Conservation (phyloP, 2,113 vertebrate species). For the Phoxinus phoxinus region DNA sequence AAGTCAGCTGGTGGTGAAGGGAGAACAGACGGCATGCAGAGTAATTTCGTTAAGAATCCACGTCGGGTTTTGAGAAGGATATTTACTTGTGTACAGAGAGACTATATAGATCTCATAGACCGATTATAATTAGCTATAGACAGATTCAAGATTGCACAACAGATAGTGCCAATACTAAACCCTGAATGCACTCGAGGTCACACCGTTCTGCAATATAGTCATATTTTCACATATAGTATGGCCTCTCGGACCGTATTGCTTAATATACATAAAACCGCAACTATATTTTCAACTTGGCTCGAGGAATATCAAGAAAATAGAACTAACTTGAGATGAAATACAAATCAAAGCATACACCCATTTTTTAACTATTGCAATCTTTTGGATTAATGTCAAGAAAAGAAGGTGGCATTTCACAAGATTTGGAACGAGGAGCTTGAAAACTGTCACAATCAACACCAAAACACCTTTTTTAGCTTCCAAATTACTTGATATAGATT, state of each 20-base stretch:
- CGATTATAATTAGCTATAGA: background rate
- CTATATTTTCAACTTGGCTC: background rate
- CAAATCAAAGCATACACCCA: background rate
- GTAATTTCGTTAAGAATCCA: background rate
- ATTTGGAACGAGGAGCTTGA: background rate
- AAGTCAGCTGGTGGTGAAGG: slow-evolving; percentile 32
- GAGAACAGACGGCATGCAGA: slow-evolving; percentile 48
- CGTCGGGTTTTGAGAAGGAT: background rate
- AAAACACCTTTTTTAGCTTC: background rate
- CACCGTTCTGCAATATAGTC: background rate
- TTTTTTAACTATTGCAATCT: background rate
- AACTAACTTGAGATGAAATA: background rate
- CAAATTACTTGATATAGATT: background rate
- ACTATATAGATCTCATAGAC: slow-evolving; percentile 2
- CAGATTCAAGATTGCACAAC: background rate
- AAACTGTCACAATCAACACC: background rate
- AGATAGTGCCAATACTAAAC: background rate
- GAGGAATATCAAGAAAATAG: background rate
- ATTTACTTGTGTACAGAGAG: background rate
- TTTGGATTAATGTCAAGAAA: background rate
- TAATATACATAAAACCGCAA: background rate
- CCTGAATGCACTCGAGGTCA: background rate
- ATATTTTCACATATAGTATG: background rate
- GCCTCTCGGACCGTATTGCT: background rate
- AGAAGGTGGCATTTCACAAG: background rate